Percentiles rank a stretch among this genome's conserved stretches.
Evolutionary conservation across 1,140 invertebrate genomes (phyloP).

Genomic region (Chrysomallon squamiferum): DNA sequence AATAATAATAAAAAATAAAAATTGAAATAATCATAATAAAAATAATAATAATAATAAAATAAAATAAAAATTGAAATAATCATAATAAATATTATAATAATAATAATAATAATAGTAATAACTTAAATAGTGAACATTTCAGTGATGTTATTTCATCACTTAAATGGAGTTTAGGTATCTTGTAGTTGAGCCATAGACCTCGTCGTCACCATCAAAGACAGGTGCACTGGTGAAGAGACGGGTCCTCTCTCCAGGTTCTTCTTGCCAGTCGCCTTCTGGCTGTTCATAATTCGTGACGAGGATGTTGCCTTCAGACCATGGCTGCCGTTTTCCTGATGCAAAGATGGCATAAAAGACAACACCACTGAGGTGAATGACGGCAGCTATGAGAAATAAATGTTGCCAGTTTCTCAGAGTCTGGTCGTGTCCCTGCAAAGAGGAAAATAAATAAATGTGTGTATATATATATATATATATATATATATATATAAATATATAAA

Average conservation of each 20-base stretch:
- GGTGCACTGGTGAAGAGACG: neutral
- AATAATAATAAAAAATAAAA: too few relatives aligned
- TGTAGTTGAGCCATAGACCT: conserved; percentile 1
- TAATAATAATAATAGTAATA: too few relatives aligned
- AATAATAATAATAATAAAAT: too few relatives aligned
- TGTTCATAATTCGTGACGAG: neutral
- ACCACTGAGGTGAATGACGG: neutral
- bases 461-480: too few relatives aligned
- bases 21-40: too few relatives aligned
- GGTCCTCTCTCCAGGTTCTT: neutral
- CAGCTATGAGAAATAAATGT: neutral
- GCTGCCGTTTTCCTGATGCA: conserved; percentile 1
- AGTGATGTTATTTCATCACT: too few relatives aligned
- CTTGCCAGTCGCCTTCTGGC: neutral
- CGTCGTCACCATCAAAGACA: neutral
- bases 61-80: too few relatives aligned
- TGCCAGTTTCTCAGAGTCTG: neutral
- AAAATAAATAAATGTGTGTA: too few relatives aligned
- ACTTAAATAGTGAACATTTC: too few relatives aligned
- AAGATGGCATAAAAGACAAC: conserved; percentile 1
- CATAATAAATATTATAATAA: too few relatives aligned
- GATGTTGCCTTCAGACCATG: neutral
- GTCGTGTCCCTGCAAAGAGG: neutral
- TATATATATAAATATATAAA: too few relatives aligned
- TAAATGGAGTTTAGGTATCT: conserved; percentile 1